Evolutionary conservation across 2,797 vertebrate genomes (phyloP).

Genomic region (Hippopotamyrus pictus): DNA sequence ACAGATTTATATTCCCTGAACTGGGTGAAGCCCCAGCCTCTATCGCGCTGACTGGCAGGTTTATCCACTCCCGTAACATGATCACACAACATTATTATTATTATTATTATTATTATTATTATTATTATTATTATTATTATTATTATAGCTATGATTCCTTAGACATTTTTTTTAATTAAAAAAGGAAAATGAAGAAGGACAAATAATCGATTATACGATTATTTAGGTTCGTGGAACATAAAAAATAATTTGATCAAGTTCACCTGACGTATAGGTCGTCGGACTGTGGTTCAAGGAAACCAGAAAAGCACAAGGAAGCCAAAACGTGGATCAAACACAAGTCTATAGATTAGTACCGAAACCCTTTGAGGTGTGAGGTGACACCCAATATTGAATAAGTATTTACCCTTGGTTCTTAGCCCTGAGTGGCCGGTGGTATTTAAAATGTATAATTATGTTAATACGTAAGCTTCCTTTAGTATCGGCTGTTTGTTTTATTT

Average conservation of each 20-base stretch:
- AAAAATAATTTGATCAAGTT: neutral
- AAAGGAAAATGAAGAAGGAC: neutral
- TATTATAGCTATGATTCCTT: too few relatives aligned
- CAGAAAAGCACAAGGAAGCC: neutral
- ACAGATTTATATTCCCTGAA: neutral
- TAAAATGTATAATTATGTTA: neutral
- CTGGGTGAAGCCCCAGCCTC: neutral
- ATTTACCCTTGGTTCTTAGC: neutral
- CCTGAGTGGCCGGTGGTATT: neutral
- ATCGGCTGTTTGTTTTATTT: neutral
- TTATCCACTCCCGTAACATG: neutral
- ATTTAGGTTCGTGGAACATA: neutral
- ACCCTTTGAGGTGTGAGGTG: neutral
- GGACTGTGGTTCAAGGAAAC: neutral
- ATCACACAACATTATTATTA: neutral
- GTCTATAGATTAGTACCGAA: neutral
- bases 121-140: neutral
- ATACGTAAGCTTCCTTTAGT: neutral
- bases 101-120: neutral
- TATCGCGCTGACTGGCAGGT: neutral
- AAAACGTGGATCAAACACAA: neutral
- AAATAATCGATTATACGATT: neutral
- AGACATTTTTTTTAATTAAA: too few relatives aligned
- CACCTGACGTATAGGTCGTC: neutral
- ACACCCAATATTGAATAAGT: neutral